phyloP scores from a whole-genome alignment of 2,888 invertebrate species.

The Nomada fabriciana region DNA sequence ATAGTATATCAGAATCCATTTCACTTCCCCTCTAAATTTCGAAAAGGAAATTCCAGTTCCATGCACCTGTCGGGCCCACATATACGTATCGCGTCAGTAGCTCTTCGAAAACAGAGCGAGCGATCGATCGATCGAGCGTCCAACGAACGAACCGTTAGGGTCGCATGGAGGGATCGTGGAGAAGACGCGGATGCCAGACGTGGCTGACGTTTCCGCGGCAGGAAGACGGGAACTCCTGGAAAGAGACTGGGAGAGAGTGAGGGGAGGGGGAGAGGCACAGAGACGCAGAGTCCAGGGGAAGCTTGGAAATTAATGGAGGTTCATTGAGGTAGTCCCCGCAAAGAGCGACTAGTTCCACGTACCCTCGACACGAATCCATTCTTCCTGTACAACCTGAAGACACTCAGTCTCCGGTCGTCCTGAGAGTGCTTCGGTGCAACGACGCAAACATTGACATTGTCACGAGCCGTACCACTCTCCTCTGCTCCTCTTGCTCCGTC shows the following conservation, averaged over 20 bases:
- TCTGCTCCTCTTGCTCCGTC: background rate
- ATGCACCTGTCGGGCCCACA: background rate
- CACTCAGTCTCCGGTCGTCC: constrained; percentile 64
- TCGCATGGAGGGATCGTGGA: background rate
- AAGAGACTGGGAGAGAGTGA: background rate
- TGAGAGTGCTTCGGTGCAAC: constrained; percentile 73
- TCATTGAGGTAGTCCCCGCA: constrained; percentile 71
- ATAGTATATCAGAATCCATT: too few relatives aligned
- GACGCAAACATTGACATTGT: constrained; percentile 80
- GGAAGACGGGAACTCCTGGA: constrained; percentile 14
- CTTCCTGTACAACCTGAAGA: constrained; percentile 70
- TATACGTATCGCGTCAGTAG: background rate
- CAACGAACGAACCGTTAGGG: background rate
- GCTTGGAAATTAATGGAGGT: constrained; percentile 70
- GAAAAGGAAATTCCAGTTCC: background rate
- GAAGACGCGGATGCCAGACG: background rate
- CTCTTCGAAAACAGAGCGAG: background rate
- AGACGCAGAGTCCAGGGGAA: constrained; percentile 47
- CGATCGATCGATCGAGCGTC: background rate
- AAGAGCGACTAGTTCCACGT: constrained; percentile 65
- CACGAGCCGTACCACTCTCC: constrained; percentile 69
- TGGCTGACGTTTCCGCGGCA: constrained; percentile 5
- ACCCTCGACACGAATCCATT: constrained; percentile 71
- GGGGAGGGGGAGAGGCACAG: constrained; percentile 20
- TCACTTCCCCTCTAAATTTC: background rate